A percentile compares a stretch with the other conserved stretches of the same genome.
phyloP scores from a whole-genome alignment of 2,113 vertebrate species.

The Myrmecobius fasciatus region DNA sequence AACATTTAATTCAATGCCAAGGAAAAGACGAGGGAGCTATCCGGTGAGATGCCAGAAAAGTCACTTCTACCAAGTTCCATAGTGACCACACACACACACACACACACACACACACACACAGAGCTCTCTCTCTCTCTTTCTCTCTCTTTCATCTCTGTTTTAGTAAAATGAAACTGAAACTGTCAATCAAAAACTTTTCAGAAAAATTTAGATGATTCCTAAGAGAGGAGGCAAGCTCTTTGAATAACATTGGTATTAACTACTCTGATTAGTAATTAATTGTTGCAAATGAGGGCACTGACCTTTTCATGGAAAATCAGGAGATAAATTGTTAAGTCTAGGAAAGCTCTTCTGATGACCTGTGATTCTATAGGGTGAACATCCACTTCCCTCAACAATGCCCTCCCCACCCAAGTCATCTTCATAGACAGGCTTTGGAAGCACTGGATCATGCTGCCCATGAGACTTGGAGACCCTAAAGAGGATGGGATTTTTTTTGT shows the following conservation, averaged over 20 bases:
- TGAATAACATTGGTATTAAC: slow-evolving; percentile 57
- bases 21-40: not conserved
- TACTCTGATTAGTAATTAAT: slow-evolving; percentile 60
- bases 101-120: too few species aligned
- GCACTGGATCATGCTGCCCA: not conserved
- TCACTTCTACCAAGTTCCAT: not conserved
- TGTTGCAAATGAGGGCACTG: slow-evolving; percentile 49
- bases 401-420: not conserved
- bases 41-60: not conserved
- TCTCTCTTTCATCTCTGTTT: not conserved
- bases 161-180: not conserved
- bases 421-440: not conserved
- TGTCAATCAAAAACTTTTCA: slow-evolving; percentile 27
- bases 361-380: accelerated
- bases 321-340: not conserved
- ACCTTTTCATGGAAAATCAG: slow-evolving; percentile 46
- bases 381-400: not conserved
- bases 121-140: too few species aligned
- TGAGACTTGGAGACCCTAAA: not conserved
- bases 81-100: too few species aligned
- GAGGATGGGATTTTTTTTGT: not conserved
- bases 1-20: not conserved
- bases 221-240: slow-evolving; percentile 4
- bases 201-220: slow-evolving; percentile 40
- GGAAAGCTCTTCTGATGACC: not conserved